Evolutionary conservation across 1,140 invertebrate genomes (phyloP).

Genomic region (Zeugodacus cucurbitae): DNA sequence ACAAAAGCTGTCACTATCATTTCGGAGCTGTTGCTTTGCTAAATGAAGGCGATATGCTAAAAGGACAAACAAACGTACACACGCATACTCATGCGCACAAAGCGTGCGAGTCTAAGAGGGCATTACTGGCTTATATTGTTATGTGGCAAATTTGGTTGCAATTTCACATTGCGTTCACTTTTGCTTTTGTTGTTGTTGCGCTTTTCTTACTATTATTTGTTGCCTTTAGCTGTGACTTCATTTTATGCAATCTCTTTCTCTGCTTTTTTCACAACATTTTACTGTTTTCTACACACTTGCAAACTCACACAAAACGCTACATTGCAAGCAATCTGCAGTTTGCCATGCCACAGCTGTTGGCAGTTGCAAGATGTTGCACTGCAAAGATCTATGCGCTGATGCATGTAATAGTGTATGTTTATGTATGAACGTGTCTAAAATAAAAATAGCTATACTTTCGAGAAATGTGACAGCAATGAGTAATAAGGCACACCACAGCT

Average conservation of each 20-base stretch:
- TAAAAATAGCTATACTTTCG: slow-evolving; percentile 23
- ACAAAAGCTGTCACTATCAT: background rate
- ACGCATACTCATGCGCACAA: background rate
- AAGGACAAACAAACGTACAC: background rate
- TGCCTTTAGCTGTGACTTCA: background rate
- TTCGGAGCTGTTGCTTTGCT: background rate
- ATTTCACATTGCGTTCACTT: background rate
- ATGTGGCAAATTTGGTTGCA: slow-evolving; percentile 25
- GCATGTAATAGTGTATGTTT: slow-evolving; percentile 22
- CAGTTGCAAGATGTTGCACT: background rate
- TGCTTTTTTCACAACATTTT: background rate
- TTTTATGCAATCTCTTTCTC: background rate
- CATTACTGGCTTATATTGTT: slow-evolving; percentile 21
- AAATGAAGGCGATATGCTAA: background rate
- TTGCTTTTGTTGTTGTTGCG: background rate
- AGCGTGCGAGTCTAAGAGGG: background rate
- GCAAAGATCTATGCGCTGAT: background rate
- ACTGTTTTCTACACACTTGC: background rate
- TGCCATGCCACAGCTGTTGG: background rate
- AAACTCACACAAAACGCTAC: too few relatives aligned
- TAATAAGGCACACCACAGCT: slow-evolving; percentile 34
- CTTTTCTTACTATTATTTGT: background rate
- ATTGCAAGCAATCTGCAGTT: background rate
- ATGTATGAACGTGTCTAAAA: slow-evolving; percentile 30
- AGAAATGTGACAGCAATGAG: slow-evolving; percentile 37